Conservation (phyloP, 2,113 vertebrate genomes). For the Oryctolagus cuniculus region DNA sequence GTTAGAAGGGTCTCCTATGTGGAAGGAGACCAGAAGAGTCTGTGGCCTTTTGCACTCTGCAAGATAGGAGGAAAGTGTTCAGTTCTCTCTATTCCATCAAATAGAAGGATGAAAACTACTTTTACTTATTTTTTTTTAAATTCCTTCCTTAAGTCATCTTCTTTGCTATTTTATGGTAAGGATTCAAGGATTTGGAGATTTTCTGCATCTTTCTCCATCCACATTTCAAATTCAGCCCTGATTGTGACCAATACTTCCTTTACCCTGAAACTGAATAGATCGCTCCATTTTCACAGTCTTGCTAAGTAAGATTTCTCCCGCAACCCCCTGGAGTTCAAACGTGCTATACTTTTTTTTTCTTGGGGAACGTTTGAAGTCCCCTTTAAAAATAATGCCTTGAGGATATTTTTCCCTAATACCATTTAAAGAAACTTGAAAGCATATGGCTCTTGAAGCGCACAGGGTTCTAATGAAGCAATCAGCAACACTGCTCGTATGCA, state of each 20-base stretch:
- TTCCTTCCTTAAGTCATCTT: conserved; percentile 62
- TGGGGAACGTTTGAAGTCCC: conserved; percentile 86
- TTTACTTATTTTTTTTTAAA: not conserved
- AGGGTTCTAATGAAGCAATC: conserved; percentile 87
- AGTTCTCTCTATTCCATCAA: not conserved
- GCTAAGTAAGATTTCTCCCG: conserved; percentile 78
- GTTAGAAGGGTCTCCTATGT: conserved; percentile 56
- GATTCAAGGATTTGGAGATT: conserved; percentile 71
- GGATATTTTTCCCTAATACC: conserved; percentile 89
- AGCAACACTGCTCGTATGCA: conserved; percentile 78
- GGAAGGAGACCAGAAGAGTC: conserved; percentile 41
- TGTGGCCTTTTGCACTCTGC: not conserved
- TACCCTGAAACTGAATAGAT: conserved; percentile 81
- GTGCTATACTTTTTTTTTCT: conserved; percentile 77
- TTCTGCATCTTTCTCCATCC: conserved; percentile 77
- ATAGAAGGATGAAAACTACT: conserved; percentile 3
- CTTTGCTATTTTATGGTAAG: conserved; percentile 73
- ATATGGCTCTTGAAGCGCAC: conserved; percentile 85
- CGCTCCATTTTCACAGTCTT: conserved; percentile 79
- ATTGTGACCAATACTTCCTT: conserved; percentile 77
- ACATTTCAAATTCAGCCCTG: conserved; percentile 64
- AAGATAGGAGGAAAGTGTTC: not conserved
- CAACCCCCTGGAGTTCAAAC: conserved; percentile 85
- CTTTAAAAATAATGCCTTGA: conserved; percentile 90
- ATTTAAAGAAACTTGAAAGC: conserved; percentile 90